Evolutionary conservation across 2,797 vertebrate species (phyloP).

Genomic region (Varecia variegata): DNA sequence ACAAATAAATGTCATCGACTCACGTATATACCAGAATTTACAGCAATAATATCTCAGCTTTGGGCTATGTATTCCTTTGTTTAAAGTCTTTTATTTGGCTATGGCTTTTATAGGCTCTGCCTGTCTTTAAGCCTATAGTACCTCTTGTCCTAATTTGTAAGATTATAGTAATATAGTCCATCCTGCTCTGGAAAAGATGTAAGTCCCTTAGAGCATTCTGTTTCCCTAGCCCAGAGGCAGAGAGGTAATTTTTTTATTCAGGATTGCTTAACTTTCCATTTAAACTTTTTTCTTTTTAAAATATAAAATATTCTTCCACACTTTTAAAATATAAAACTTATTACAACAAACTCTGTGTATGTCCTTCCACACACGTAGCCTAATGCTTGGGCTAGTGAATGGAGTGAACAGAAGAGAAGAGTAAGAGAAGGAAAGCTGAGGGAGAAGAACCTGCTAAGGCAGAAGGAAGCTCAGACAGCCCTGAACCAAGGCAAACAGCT

Average conservation of each 20-base stretch:
- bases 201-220: not conserved
- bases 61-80: not conserved
- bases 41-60: not conserved
- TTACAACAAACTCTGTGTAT: not conserved
- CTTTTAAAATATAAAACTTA: not conserved
- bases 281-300: not conserved
- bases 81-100: not conserved
- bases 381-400: not conserved
- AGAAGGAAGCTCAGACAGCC: no score
- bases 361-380: no score
- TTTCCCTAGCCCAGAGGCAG: not conserved
- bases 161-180: not conserved
- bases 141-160: not conserved
- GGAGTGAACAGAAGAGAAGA: not conserved
- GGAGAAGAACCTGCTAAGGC: no score
- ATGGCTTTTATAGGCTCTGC: not conserved
- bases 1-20: not conserved
- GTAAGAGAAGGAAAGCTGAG: not conserved
- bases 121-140: not conserved
- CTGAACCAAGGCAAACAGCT: rapidly evolving
- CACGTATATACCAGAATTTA: not conserved
- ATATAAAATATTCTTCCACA: not conserved
- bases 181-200: not conserved
- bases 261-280: not conserved
- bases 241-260: not conserved